Evolutionary conservation across 2,797 vertebrate species (phyloP).

Genomic region (Phoeniculus purpureus): DNA sequence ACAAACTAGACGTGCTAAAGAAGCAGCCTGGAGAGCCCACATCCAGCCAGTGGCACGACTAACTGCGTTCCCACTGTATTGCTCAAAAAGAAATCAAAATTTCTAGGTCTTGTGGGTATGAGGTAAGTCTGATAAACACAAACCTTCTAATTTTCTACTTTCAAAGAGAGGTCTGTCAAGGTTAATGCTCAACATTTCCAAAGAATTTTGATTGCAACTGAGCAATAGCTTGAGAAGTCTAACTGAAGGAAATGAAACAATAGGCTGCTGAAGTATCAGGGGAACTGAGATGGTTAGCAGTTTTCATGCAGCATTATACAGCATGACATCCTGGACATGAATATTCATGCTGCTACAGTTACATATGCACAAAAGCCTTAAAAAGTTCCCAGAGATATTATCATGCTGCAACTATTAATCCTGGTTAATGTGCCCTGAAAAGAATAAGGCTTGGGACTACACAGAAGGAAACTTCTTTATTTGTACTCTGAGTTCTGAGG

Average conservation of each 20-base stretch:
- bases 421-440: neutral
- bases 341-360: constrained; percentile 67
- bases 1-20: constrained; percentile 1
- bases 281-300: constrained; percentile 45
- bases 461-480: neutral
- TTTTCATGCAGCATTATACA: constrained; percentile 37
- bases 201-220: constrained; percentile 53
- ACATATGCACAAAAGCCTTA: constrained; percentile 34
- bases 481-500: neutral
- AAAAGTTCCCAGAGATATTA: constrained; percentile 27
- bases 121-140: constrained; percentile 51
- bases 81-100: neutral
- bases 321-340: constrained; percentile 50
- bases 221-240: constrained; percentile 40
- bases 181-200: constrained; percentile 30
- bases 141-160: constrained; percentile 51
- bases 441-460: neutral
- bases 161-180: constrained; percentile 53
- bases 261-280: constrained; percentile 48
- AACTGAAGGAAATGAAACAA: constrained; percentile 61
- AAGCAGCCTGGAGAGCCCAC: neutral
- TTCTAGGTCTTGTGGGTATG: constrained; percentile 30
- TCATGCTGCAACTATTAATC: constrained; percentile 34
- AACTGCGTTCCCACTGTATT: neutral
- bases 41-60: neutral